Evolutionary conservation across 2,113 vertebrate species (phyloP).

Genomic region (Hymenochirus boettgeri): DNA sequence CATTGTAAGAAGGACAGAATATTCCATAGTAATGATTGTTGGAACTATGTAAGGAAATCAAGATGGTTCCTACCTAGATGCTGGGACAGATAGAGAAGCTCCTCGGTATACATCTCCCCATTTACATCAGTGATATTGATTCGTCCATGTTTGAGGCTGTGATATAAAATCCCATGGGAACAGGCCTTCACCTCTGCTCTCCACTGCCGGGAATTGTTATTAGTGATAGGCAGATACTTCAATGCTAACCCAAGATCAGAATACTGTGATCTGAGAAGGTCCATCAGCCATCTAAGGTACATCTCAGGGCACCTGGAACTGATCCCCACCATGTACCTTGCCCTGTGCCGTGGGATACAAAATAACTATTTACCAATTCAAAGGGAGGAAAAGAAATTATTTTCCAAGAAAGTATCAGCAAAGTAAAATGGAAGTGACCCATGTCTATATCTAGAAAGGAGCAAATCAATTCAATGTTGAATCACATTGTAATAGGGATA

Average conservation of each 20-base stretch:
- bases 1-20: not conserved
- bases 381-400: too few species aligned
- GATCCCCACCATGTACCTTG: not conserved
- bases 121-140: not conserved
- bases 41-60: not conserved
- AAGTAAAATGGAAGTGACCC: too few species aligned
- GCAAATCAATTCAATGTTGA: too few species aligned
- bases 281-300: not conserved
- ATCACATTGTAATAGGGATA: too few species aligned
- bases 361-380: too few species aligned
- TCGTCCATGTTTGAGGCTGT: not conserved
- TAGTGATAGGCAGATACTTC: not conserved
- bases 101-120: not conserved
- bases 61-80: not conserved
- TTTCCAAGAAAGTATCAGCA: too few species aligned
- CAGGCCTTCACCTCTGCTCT: not conserved
- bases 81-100: not conserved
- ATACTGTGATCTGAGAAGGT: not conserved
- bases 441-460: too few species aligned
- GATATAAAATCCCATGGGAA: conserved; percentile 1
- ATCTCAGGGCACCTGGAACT: not conserved
- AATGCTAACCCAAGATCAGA: not conserved
- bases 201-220: not conserved
- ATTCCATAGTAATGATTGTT: too few species aligned
- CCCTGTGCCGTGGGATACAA: too few species aligned